Percentiles rank a stretch among this genome's conserved stretches.
phyloP scores from a whole-genome alignment of 2,888 invertebrate genomes.

The Nephrotoma appendiculata region DNA sequence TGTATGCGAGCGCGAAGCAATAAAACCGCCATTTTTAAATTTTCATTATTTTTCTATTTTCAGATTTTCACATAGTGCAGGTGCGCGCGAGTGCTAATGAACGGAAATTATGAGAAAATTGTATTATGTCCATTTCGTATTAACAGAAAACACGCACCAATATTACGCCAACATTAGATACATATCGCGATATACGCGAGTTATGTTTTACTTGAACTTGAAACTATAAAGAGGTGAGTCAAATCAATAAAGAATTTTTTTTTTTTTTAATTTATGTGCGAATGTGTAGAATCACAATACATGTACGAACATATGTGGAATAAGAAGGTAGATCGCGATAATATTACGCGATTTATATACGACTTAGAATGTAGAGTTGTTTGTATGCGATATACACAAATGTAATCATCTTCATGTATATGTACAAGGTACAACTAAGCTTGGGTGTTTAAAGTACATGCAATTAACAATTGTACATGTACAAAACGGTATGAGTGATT shows the following conservation, averaged over 20 bases:
- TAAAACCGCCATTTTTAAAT: background rate
- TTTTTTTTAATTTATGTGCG: background rate
- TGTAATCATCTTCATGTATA: background rate
- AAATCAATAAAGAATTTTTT: conserved; percentile 10
- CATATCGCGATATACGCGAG: conserved; percentile 6
- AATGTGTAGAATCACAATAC: background rate
- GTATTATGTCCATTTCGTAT: background rate
- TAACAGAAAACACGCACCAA: background rate
- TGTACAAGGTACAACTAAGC: background rate
- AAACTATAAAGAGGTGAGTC: conserved; percentile 14
- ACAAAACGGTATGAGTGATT: background rate
- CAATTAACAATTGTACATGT: background rate
- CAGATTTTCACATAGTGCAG: background rate
- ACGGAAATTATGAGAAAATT: background rate
- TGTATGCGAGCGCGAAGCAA: background rate
- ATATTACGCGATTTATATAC: background rate
- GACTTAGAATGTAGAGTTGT: background rate
- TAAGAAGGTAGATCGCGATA: background rate
- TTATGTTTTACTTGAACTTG: conserved; percentile 28
- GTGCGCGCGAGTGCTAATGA: background rate
- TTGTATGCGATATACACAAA: background rate
- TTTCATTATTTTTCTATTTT: background rate
- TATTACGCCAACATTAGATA: background rate
- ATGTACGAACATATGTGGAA: background rate
- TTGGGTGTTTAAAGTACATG: background rate